Evolutionary conservation across 2,888 invertebrate species (phyloP), one percentile per base, ranked within the genome.

Genomic region (Cerastis rubricosa): DNA sequence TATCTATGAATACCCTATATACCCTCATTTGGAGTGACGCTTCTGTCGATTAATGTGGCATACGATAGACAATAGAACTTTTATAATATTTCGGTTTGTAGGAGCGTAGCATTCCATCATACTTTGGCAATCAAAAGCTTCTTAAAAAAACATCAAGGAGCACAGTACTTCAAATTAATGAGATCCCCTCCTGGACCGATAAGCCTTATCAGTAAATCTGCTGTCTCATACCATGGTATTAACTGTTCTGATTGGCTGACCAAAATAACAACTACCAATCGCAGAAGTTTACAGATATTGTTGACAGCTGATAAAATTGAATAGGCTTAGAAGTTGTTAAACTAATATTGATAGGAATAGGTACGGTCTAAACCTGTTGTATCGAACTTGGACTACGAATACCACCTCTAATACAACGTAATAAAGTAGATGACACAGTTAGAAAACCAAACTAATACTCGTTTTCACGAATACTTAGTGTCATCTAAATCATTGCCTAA

Each of bases 251-350:
- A 78, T 78, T 78, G 78, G 78, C 8, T 25, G 43, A 65, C 22
- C 11, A 25, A 65, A 74, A 78, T 65, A 74, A 17, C 35, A 47
- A 35, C 57, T 49, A 22, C 77, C 77, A 78, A 78, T 78, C 57
- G 45, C 17, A 57, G 25, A 22, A 43, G 22, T 25, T 73, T 43
- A 73, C 35, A 59, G 73, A 80, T 54, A 57, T 65, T 64, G 7
- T 51, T 80, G 78, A 78, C 57, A 49, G 29, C 73, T 80, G 81
- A 78, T 78, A 78, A 80, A 72, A 12, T 7, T 9, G 25, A 45
- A 7, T 80, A 74, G 57, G 57, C 57, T 74, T 77, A 79, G 61
- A 80, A 49, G 9, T 80, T 57, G 51, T 63, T 25, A 14, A 64
- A 57, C 1, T 80, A 29, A 47, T 54, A 47, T 43, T 40, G 40